A percentile compares a stretch with the other conserved stretches of the same genome.
These are phyloP conservation scores for Drosophila aldrichi DNA, from an alignment of 2,888 invertebrate genomes.

Conservation along the genomic window DNA sequence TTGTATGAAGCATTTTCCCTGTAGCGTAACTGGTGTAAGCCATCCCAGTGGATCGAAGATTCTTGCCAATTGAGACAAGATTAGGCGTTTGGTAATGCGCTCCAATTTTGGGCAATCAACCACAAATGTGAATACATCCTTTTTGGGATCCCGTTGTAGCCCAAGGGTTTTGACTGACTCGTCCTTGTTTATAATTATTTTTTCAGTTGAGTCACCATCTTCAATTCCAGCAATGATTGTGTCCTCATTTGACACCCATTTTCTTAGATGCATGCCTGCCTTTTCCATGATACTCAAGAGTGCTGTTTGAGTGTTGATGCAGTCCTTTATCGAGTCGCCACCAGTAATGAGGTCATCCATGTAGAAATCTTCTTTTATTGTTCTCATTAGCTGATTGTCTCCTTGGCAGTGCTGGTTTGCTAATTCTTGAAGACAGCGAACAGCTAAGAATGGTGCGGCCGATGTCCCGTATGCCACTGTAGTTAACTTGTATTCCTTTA, in stretches of 20 bases:
- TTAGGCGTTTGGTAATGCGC: background rate
- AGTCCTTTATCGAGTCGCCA: background rate
- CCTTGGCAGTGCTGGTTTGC: background rate
- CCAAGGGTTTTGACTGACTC: background rate
- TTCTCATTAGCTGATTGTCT: background rate
- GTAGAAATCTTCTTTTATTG: background rate
- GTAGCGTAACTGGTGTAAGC: background rate
- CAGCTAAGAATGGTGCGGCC: too few relatives aligned
- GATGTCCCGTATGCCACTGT: too few relatives aligned
- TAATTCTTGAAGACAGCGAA: background rate
- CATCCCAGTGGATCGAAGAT: background rate
- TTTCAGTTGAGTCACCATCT: background rate
- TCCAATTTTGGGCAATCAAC: background rate
- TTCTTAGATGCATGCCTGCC: background rate
- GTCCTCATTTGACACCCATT: background rate
- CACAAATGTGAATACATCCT: background rate
- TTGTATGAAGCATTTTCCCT: background rate
- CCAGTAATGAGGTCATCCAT: background rate
- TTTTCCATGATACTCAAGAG: background rate
- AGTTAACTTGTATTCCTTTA: background rate
- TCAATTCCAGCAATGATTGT: background rate
- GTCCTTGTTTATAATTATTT: background rate
- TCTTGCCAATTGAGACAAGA: background rate
- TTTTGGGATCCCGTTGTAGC: background rate
- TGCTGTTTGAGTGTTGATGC: background rate